Evolutionary conservation across 2,797 vertebrate species (phyloP).

Genomic region (Enteromius treurensis): DNA sequence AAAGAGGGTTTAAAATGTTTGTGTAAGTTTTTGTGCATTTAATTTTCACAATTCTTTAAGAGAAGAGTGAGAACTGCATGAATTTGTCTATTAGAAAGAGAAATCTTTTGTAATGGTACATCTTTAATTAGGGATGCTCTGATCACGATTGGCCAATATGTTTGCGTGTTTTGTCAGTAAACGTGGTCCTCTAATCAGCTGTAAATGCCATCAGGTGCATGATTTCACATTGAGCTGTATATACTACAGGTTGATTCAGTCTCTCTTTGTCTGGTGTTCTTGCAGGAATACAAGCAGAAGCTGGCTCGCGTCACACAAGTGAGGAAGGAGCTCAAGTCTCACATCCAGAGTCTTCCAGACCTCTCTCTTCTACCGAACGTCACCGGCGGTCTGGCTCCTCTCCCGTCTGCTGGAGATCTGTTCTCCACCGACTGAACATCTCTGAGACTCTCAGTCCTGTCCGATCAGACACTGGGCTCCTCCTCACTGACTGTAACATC

Average conservation of each 20-base stretch:
- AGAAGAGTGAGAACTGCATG: too few species aligned
- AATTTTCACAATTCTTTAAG: neutral
- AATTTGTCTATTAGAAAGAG: neutral
- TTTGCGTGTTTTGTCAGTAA: too few species aligned
- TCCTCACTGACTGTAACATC: neutral
- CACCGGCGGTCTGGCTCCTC: constrained; percentile 93
- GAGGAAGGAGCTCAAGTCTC: constrained; percentile 97
- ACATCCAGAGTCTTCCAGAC: constrained; percentile 98
- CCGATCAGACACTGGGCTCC: constrained; percentile 23
- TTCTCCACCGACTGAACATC: constrained; percentile 93
- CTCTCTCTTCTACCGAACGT: constrained; percentile 96
- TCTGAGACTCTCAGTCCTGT: constrained; percentile 36
- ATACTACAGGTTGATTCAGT: neutral
- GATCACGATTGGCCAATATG: too few species aligned
- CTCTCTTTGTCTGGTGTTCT: neutral
- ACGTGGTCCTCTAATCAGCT: too few species aligned
- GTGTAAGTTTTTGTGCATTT: neutral
- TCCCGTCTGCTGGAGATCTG: constrained; percentile 96
- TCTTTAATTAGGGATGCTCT: neutral
- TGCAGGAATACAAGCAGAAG: constrained; percentile 97
- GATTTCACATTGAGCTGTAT: too few species aligned
- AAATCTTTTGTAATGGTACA: neutral
- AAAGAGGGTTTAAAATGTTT: too few species aligned
- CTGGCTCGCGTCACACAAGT: constrained; percentile 96
- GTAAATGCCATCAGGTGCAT: too few species aligned